Evolutionary conservation across 1,140 invertebrate species (phyloP), one percentile per base, ranked within the genome.

Genomic region (Solenopsis invicta): DNA sequence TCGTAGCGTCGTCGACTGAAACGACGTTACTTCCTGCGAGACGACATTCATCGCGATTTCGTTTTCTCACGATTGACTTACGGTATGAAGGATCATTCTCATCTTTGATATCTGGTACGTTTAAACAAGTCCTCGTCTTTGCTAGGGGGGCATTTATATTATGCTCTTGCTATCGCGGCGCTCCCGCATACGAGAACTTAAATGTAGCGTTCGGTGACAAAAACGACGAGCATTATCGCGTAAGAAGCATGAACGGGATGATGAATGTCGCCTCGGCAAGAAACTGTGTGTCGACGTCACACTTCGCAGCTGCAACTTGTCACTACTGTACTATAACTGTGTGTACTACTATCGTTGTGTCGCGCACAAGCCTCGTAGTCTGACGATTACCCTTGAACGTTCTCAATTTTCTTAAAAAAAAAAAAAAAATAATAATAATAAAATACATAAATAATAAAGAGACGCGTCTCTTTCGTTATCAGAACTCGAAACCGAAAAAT

Each of bases 291-390:
- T 93, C 92, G 89, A 94, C 92, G 91, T 94, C 93, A 94, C 93
- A 94, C 93, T 91, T 95, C 91, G 94, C 95, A 94, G 93, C 94
- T 95, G 94, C 94, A 95, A 95, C 94, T 95, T 95, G 93, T 95
- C 94, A 95, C 94, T 95, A 94, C 93, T 95, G 92, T 95, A 95
- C 94, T 95, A 94, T 95, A 95, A 95, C 94, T 95, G 92, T 95
- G 93, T 95, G 93, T 95, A 94, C 93, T 95, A 95, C 94, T 95
- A 93, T 94, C 93, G 93, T 95, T 94, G 94, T 92, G 93, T 92
- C 90, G 93, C 94, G 94, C 94, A 95, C 95, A 94, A 95, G 94
- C 92, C 94, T 95, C 92, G 89, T 91, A 89, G 81, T 88, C 64
- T 41, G 77, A 61, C 71, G 18, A 71, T 66, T 34, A 10, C 48